phyloP scores from a whole-genome alignment of 1,140 invertebrate genomes.

The Bombyx mori region DNA sequence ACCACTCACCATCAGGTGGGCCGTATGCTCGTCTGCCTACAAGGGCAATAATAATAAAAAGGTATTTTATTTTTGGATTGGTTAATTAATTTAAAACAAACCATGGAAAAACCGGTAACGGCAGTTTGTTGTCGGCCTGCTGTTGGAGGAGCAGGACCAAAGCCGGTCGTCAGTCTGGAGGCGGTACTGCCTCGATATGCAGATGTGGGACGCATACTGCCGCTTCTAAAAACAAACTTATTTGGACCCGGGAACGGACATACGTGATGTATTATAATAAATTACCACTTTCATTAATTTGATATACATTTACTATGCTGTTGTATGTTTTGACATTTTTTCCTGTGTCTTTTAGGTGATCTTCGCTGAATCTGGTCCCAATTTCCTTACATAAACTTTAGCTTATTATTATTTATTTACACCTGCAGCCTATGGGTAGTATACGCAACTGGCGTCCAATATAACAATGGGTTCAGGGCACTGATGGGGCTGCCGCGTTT shows the following conservation, averaged over 20 bases:
- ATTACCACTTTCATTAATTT: not conserved
- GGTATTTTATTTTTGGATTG: not conserved
- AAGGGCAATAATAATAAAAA: not conserved
- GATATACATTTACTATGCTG: not conserved
- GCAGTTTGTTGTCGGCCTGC: slow-evolving; percentile 46
- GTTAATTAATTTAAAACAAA: slow-evolving; percentile 13
- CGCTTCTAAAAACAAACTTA: slow-evolving; percentile 26
- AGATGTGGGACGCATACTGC: slow-evolving; percentile 61
- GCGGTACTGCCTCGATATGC: slow-evolving; percentile 63
- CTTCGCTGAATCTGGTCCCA: too few relatives aligned
- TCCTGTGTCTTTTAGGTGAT: too few relatives aligned
- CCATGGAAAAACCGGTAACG: slow-evolving; percentile 63
- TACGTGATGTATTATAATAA: not conserved
- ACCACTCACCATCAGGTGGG: too few relatives aligned
- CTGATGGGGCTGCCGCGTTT: too few relatives aligned
- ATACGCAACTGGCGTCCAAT: too few relatives aligned
- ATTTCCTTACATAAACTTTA: too few relatives aligned
- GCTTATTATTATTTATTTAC: too few relatives aligned
- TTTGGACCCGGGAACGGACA: too few relatives aligned
- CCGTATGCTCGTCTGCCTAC: too few relatives aligned
- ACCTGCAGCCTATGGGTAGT: too few relatives aligned
- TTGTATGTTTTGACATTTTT: not conserved
- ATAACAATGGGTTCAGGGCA: too few relatives aligned
- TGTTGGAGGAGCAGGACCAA: slow-evolving; percentile 58
- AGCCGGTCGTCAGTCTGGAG: slow-evolving; percentile 53